These are phyloP conservation scores for Penaeus vannamei DNA, from an alignment of 1,140 invertebrate species.

Conservation along the genomic window DNA sequence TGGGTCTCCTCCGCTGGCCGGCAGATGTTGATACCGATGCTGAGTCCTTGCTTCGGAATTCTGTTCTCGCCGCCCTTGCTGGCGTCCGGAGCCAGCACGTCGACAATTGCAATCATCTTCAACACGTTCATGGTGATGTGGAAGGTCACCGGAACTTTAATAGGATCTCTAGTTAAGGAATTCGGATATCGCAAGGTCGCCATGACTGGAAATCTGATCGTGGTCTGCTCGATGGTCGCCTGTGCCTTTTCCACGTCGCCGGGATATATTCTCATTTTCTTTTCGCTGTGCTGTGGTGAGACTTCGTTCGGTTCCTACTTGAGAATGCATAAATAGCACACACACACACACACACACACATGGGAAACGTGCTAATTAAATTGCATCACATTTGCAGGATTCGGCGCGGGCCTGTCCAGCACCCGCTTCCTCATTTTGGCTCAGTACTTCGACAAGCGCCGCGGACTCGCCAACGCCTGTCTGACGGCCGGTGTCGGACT, in stretches of 20 bases:
- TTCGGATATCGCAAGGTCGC: constrained; percentile 26
- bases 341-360: too few species aligned
- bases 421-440: constrained; percentile 68
- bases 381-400: not conserved
- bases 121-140: constrained; percentile 36
- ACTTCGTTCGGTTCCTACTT: not conserved
- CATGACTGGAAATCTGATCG: constrained; percentile 38
- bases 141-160: not conserved
- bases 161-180: not conserved
- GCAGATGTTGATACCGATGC: too few species aligned
- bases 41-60: not conserved
- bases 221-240: not conserved
- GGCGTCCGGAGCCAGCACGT: not conserved
- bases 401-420: constrained; percentile 2
- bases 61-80: constrained; percentile 35
- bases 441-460: constrained; percentile 70
- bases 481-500: constrained; percentile 69
- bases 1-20: too few species aligned
- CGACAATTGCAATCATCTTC: constrained; percentile 18
- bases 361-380: too few species aligned
- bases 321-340: too few species aligned
- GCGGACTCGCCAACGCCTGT: constrained; percentile 70
- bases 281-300: constrained; percentile 38
- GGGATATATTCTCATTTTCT: not conserved
- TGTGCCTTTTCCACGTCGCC: constrained; percentile 38